Evolutionary conservation across 1,140 invertebrate species (phyloP), one percentile per base, ranked within the genome.

Genomic region (Phortica variegata): DNA sequence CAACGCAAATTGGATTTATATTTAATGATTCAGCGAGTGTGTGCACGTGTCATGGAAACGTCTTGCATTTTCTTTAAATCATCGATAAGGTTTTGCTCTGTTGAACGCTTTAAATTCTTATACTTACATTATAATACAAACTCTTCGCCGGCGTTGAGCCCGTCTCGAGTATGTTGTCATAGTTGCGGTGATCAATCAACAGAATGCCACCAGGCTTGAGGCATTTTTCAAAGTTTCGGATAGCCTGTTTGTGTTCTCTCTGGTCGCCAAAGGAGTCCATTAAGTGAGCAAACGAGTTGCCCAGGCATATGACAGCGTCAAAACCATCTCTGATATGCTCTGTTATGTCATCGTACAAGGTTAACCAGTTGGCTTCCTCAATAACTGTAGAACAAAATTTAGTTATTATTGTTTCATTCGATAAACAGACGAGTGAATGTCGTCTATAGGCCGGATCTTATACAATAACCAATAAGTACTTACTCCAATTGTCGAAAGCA

Each of bases 211-310:
- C 90, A 0, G 89, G 89, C 75, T 89, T 91, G 1, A 93, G 79
- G 61, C 90, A 89, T 52, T 82, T 82, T 46, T 87, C 82, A 63
- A 94, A 93, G 72, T 94, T 91, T 6, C 65, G 68, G 18, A 93
- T 77, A 1, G 90, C 80, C 76, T 81, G 86, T 79, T 82, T 89
- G 76, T 91, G 89, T 50, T 89, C 85, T 9, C 84, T 77, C 74
- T 90, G 87, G 77, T 91, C 86, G 1, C 87, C 88, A 55, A 78
- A 84, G 33, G 82, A 81, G 61, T 93, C 90, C 33, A 89, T 81
- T 54, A 94, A 82, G 77, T 93, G 91, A 37, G 91, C 88, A 76
- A 93, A 94, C 9, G 90, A 93, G 71, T 94, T 94, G 45, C 91
- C 91, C 26, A 93, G 79, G 62, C 90, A 93, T 53, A 93, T 88